These are phyloP conservation scores for Lepas anatifera DNA, from an alignment of 2,888 invertebrate species.

Conservation along the genomic window DNA sequence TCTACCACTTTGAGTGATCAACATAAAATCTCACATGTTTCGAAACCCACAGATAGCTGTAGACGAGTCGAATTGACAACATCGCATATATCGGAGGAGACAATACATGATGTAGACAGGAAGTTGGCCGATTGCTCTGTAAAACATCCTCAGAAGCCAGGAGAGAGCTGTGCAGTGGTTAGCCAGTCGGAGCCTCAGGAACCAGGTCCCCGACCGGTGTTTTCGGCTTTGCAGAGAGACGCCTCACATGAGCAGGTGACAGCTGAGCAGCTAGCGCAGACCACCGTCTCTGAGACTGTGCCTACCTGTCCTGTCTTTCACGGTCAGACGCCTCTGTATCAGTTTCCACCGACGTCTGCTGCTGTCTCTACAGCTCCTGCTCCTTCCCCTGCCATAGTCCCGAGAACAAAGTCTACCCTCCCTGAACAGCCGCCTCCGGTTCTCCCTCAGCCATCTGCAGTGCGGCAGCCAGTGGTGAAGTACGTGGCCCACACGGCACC, in stretches of 20 bases:
- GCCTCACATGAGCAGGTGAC: not conserved
- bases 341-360: not conserved
- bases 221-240: not conserved
- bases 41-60: too few species aligned
- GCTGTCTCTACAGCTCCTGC: not conserved
- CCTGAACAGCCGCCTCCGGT: not conserved
- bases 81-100: too few species aligned
- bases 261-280: not conserved
- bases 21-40: too few species aligned
- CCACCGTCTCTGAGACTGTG: not conserved
- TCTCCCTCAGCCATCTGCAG: not conserved
- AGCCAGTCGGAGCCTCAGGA: too few species aligned
- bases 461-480: not conserved
- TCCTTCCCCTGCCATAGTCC: not conserved
- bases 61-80: too few species aligned
- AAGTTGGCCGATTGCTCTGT: too few species aligned
- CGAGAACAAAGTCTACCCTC: not conserved
- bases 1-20: too few species aligned
- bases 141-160: not conserved
- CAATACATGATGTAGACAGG: too few species aligned
- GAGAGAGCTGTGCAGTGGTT: too few species aligned
- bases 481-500: not conserved
- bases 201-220: not conserved
- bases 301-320: not conserved
- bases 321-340: not conserved